Conservation (phyloP, 1,140 invertebrate species). For the Nebria ingens region DNA sequence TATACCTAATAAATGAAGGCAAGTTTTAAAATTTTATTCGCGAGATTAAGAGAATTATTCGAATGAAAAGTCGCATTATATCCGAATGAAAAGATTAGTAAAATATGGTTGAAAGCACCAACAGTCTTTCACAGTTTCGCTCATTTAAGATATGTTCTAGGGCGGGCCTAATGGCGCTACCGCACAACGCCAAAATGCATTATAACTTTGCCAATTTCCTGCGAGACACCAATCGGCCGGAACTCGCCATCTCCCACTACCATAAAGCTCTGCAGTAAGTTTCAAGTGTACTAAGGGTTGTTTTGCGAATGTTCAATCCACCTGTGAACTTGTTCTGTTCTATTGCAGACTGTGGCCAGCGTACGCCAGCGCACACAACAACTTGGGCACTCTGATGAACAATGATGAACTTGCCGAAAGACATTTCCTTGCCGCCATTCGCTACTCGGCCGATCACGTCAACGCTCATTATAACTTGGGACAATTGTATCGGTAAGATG, state of each 20-base stretch:
- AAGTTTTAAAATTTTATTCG: too few species aligned
- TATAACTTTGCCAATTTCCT: constrained; percentile 86
- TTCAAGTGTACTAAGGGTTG: constrained; percentile 5
- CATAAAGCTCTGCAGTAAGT: constrained; percentile 69
- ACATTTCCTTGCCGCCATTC: constrained; percentile 67
- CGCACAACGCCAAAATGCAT: constrained; percentile 83
- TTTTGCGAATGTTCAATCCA: constrained; percentile 12
- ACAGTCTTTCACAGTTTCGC: too few species aligned
- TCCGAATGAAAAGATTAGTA: too few species aligned
- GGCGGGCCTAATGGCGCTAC: constrained; percentile 64
- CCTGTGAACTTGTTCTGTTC: constrained; percentile 10
- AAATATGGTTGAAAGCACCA: too few species aligned
- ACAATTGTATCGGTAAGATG: constrained; percentile 66
- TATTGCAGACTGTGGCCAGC: constrained; percentile 67
- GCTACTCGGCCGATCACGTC: constrained; percentile 62
- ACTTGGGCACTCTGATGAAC: constrained; percentile 68
- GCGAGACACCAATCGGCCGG: constrained; percentile 58
- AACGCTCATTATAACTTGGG: constrained; percentile 82
- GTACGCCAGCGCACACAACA: constrained; percentile 82
- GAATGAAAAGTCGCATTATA: too few species aligned
- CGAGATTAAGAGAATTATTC: too few species aligned
- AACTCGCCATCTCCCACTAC: constrained; percentile 68
- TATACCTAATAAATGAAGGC: too few species aligned
- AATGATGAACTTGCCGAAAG: constrained; percentile 56
- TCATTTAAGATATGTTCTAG: constrained; percentile 40